Percentiles rank a stretch among this genome's conserved stretches.
Conservation (phyloP, 2,888 invertebrate species). For the Drosophila nigritarsus region DNA sequence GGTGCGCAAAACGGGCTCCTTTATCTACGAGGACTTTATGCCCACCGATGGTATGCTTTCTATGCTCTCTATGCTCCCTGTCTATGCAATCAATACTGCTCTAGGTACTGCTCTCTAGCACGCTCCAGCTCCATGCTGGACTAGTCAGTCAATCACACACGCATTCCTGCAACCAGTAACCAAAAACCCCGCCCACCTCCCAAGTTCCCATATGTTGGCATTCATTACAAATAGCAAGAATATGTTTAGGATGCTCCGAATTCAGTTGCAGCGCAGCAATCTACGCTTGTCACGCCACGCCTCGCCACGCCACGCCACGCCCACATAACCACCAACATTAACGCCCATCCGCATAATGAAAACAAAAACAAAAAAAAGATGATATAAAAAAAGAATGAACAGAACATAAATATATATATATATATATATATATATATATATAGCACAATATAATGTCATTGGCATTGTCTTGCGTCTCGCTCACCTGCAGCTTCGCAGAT, state of each 20-base stretch:
- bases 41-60: conserved; percentile 95
- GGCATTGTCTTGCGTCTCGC: conserved; percentile 48
- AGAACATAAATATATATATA: neutral
- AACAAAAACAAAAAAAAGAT: neutral
- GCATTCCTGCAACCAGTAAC: conserved; percentile 13
- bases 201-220: no score
- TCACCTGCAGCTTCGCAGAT: conserved; percentile 40
- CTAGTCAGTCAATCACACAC: conserved; percentile 5
- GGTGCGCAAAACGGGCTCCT: conserved; percentile 98
- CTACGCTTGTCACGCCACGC: neutral
- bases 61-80: conserved; percentile 46
- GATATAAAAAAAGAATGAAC: neutral
- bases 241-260: neutral
- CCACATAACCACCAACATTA: neutral
- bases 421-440: neutral
- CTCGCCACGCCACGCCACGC: neutral
- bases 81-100: conserved; percentile 17
- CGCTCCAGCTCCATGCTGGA: conserved; percentile 5
- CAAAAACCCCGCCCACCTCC: neutral
- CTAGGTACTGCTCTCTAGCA: conserved; percentile 19
- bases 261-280: neutral
- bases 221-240: neutral
- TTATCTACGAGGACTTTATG: conserved; percentile 99
- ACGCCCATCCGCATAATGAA: neutral
- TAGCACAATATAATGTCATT: conserved; percentile 16